Evolutionary conservation across 2,113 vertebrate species (phyloP).

Genomic region (Onychostruthus taczanowskii): DNA sequence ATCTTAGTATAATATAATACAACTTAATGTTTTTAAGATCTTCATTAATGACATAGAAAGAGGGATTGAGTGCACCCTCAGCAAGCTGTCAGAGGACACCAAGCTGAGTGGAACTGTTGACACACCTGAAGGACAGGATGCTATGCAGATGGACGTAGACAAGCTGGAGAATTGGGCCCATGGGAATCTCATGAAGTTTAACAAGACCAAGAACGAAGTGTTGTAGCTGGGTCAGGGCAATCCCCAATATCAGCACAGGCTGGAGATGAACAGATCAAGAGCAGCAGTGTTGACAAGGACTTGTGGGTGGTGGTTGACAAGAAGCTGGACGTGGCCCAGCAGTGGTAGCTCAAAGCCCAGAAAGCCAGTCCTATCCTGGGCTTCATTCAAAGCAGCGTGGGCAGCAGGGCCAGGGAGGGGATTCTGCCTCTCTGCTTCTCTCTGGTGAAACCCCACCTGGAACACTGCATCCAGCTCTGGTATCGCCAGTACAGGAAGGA

Average conservation of each 20-base stretch:
- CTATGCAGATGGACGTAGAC: not conserved
- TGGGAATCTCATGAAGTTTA: not conserved
- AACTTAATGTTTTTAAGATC: not conserved
- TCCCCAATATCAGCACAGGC: accelerated
- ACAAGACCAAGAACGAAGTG: not conserved
- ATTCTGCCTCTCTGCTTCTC: not conserved
- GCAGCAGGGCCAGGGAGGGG: accelerated
- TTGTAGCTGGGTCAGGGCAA: not conserved
- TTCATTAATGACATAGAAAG: accelerated
- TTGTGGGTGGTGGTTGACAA: not conserved
- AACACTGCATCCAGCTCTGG: not conserved
- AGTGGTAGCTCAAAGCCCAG: accelerated
- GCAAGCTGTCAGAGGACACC: not conserved
- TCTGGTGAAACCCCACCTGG: not conserved
- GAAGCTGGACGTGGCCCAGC: not conserved
- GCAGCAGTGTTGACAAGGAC: not conserved
- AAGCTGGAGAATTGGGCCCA: not conserved
- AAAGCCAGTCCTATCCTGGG: not conserved
- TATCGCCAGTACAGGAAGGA: not conserved
- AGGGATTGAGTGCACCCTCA: not conserved
- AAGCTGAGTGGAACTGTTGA: not conserved
- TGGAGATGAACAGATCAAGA: not conserved
- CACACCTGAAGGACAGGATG: not conserved
- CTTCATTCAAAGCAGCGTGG: not conserved
- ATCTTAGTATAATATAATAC: not conserved